These are phyloP conservation scores for Gulo gulo DNA, from an alignment of 2,113 vertebrate species.

Conservation along the genomic window DNA sequence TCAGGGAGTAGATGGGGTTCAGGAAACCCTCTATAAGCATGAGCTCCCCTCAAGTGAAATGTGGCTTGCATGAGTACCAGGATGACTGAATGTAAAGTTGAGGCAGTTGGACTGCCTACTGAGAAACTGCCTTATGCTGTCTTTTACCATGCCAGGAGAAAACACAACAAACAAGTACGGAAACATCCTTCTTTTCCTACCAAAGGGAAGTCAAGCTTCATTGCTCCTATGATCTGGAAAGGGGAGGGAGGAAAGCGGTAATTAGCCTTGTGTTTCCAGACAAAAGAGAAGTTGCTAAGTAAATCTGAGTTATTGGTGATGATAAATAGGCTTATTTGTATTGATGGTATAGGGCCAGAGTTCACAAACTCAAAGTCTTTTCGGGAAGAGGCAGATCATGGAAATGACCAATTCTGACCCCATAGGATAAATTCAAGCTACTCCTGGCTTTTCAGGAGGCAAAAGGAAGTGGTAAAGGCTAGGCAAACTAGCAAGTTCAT, in stretches of 20 bases:
- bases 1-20: background rate
- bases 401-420: background rate
- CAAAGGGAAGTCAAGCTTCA: background rate
- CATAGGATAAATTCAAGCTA: background rate
- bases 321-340: background rate
- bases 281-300: background rate
- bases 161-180: background rate
- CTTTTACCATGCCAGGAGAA: background rate
- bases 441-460: background rate
- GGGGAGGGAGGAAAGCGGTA: background rate
- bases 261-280: background rate
- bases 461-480: background rate
- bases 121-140: background rate
- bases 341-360: background rate
- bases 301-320: constrained; percentile 7
- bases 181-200: background rate
- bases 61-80: background rate
- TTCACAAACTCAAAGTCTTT: background rate
- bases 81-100: background rate
- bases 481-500: background rate
- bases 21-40: background rate
- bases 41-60: background rate
- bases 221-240: background rate
- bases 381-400: background rate
- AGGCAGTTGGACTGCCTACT: background rate